A percentile compares a stretch with the other conserved stretches of the same genome.
Evolutionary conservation across 2,797 vertebrate species (phyloP).

Genomic region (Huso huso): DNA sequence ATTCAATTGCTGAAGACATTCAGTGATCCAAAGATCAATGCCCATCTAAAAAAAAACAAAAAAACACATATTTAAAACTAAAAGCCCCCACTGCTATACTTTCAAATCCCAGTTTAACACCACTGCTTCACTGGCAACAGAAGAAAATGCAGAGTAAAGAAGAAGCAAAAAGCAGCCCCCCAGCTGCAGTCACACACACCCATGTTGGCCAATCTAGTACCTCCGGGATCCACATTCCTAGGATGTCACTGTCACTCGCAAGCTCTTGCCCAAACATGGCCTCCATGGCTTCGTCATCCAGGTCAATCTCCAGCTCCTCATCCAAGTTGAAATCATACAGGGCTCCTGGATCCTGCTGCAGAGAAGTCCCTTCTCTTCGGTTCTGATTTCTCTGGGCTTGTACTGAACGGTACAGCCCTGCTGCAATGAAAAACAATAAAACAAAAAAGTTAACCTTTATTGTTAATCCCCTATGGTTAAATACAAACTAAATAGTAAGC

Average conservation of each 20-base stretch:
- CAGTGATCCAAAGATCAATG: too few species aligned
- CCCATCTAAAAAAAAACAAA: too few species aligned
- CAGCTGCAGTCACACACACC: slow-evolving; percentile 91
- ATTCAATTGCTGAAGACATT: too few species aligned
- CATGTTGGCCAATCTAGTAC: slow-evolving; percentile 99
- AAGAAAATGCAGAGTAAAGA: slow-evolving; percentile 18
- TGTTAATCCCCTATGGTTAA: too few species aligned
- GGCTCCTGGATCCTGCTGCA: slow-evolving; percentile 80
- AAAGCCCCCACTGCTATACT: too few species aligned
- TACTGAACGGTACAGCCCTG: slow-evolving; percentile 91
- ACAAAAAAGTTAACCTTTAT: slow-evolving; percentile 6
- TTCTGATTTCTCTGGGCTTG: slow-evolving; percentile 91
- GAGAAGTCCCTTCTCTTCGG: slow-evolving; percentile 74
- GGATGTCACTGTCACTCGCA: slow-evolving; percentile 91
- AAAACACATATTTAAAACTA: too few species aligned
- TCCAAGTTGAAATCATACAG: slow-evolving; percentile 96
- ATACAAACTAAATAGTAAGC: too few species aligned
- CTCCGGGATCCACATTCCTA: slow-evolving; percentile 99
- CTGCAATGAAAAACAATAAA: slow-evolving; percentile 48
- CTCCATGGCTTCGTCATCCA: slow-evolving; percentile 98
- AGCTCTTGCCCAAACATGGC: slow-evolving; percentile 98
- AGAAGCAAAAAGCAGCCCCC: slow-evolving; percentile 57
- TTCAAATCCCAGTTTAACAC: too few species aligned
- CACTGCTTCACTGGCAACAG: not conserved
- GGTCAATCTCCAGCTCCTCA: slow-evolving; percentile 93